phyloP scores from a whole-genome alignment of 2,797 vertebrate genomes.

The Crenuchus spilurus region DNA sequence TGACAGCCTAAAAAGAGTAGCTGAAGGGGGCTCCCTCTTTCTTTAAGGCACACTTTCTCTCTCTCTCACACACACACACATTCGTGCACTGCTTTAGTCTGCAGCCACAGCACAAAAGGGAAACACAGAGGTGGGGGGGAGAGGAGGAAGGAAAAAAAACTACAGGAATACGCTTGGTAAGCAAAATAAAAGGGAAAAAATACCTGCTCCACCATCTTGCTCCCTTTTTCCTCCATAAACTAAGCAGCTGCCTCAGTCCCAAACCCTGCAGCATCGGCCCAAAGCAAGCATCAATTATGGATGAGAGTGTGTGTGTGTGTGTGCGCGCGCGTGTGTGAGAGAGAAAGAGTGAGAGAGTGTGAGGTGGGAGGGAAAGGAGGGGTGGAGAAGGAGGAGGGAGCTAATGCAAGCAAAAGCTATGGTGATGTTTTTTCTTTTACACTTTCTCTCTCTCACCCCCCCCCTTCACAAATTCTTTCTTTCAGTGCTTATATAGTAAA shows the following conservation, averaged over 20 bases:
- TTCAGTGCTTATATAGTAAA: neutral
- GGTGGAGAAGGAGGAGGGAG: conserved; percentile 69
- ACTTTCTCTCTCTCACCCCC: conserved; percentile 68
- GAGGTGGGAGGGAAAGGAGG: conserved; percentile 51
- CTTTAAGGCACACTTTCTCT: conserved; percentile 38
- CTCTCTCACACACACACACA: conserved; percentile 27
- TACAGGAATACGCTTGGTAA: conserved; percentile 60
- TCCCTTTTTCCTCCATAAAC: conserved; percentile 84
- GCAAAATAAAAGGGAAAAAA: conserved; percentile 68
- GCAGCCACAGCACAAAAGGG: conserved; percentile 53
- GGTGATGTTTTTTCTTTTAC: conserved; percentile 58
- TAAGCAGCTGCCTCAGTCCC: conserved; percentile 83
- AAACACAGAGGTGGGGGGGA: conserved; percentile 22
- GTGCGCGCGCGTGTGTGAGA: conserved; percentile 42
- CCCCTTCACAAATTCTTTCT: conserved; percentile 22
- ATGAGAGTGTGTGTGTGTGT: conserved; percentile 62
- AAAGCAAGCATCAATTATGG: conserved; percentile 80
- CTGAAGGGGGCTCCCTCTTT: conserved; percentile 56
- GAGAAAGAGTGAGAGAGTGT: conserved; percentile 55
- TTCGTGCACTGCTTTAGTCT: conserved; percentile 26
- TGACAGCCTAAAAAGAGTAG: conserved; percentile 49
- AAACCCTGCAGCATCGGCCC: conserved; percentile 84
- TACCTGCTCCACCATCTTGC: conserved; percentile 90
- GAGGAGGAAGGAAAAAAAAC: conserved; percentile 31
- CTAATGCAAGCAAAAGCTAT: conserved; percentile 67